These are phyloP conservation scores for Tenebrosternarchus preto DNA, from an alignment of 2,113 vertebrate genomes.

Conservation along the genomic window DNA sequence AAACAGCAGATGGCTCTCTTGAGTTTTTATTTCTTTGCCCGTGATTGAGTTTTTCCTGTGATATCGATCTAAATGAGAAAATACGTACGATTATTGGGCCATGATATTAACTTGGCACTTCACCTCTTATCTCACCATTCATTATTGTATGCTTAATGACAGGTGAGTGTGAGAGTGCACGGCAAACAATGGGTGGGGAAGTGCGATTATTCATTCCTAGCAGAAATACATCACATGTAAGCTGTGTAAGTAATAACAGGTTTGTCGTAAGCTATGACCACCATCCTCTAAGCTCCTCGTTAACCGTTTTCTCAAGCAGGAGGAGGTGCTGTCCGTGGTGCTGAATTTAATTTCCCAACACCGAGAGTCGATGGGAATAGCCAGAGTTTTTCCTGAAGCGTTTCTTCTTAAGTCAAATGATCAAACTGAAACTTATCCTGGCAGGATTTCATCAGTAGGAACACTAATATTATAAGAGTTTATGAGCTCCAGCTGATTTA, in stretches of 20 bases:
- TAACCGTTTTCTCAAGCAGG: no score
- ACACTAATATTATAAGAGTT: neutral
- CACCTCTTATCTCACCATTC: conserved; percentile 24
- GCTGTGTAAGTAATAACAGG: no score
- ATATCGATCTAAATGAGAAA: conserved; percentile 52
- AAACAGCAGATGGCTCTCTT: conserved; percentile 99
- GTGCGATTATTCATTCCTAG: no score
- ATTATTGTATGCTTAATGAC: conserved; percentile 33
- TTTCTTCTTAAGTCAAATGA: neutral
- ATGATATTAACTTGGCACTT: conserved; percentile 39
- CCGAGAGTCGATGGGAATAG: no score
- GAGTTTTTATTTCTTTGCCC: conserved; percentile 81
- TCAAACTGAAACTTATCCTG: neutral
- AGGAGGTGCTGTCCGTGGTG: conserved; percentile 65
- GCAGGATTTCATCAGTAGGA: neutral
- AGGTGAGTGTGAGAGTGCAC: neutral
- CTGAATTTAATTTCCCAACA: conserved; percentile 53
- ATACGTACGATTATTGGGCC: conserved; percentile 38
- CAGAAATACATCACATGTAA: neutral
- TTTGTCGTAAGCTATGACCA: no score
- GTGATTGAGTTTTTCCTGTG: conserved; percentile 49
- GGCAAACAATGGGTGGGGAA: no score
- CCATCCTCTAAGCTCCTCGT: no score
- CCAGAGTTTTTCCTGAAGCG: neutral
- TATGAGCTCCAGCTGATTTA: neutral